These are phyloP conservation scores for Empidonax alnorum DNA, from an alignment of 2,113 vertebrate genomes.

Conservation along the genomic window DNA sequence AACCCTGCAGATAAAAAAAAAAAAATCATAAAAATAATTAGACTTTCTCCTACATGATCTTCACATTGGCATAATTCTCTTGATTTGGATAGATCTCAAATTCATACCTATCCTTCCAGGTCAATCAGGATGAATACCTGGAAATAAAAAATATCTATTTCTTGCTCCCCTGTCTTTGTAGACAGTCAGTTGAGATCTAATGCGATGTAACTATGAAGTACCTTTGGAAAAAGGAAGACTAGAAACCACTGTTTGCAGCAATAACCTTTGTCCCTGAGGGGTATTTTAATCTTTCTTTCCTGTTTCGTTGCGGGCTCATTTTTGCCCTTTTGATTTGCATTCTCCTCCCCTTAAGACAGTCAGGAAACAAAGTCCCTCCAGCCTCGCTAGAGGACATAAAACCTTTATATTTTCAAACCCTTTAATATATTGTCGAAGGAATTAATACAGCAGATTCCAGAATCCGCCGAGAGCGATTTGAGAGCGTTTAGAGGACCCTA, in stretches of 20 bases:
- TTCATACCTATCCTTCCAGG: neutral
- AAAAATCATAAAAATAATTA: neutral
- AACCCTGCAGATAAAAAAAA: neutral
- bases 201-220: neutral
- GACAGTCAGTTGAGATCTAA: neutral
- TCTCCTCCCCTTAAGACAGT: neutral
- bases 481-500: conserved; percentile 28
- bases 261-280: neutral
- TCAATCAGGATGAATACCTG: neutral
- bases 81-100: neutral
- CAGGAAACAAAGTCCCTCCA: conserved; percentile 11
- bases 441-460: neutral
- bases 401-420: neutral
- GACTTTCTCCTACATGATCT: neutral
- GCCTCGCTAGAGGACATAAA: neutral
- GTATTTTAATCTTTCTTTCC: neutral
- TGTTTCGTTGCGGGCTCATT: neutral
- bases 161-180: neutral
- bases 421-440: neutral
- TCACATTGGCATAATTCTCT: neutral
- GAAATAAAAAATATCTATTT: neutral
- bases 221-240: neutral
- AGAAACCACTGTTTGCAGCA: neutral
- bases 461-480: neutral
- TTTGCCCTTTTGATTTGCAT: neutral